Base-by-base conservation (phyloP, 2,888 invertebrate species). In the Keiferia lycopersicella region DNA sequence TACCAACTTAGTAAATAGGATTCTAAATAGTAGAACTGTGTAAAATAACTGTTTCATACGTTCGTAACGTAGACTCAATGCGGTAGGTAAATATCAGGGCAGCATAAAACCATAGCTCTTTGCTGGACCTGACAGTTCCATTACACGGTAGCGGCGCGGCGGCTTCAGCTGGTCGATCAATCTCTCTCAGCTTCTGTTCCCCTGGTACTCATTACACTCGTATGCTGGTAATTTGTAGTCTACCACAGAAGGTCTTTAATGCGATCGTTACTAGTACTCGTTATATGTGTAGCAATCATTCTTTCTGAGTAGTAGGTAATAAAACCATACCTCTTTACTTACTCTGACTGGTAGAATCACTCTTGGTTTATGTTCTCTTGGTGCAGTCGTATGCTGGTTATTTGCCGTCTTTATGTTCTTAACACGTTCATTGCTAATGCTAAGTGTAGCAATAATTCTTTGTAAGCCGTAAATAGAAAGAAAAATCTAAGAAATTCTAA, bases 41-140 rank as follows among this genome's bases (percentile, higher is more conserved):
- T 34, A 34, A 34, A 34, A 34, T 34, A 34, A 34, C 34, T 10
- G 34, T 1, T 30, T 34, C 34, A 34, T 34, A 34, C 10, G 34
- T 34, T 4, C n/a, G n/a, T n/a, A n/a, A n/a, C n/a, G n/a, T n/a
- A 8, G 10, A n/a, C 39, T 48, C 8, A 45, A 48, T 51, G 51
- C 22, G 18, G 18, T 51, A 51, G 8, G 51, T n/a, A 26, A 30
- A 56, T 56, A 56, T 8, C 34, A 53, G 34, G 38, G 16, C 39
- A 39, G 38, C 8, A 12, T 39, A 58, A 39, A 20, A 39, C 18
- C 58, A 58, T 58, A 58, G 58, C 58, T 58, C 39, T 39, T 20
- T 12, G 58, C 18, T 30, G 57, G 30, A 34, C 34, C 34, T 58
- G 58, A 58, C 61, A 64, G 57, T 50, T 26, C 56, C 34, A 50